Conservation (phyloP, 1,140 invertebrate genomes). For the Onthophagus taurus region DNA sequence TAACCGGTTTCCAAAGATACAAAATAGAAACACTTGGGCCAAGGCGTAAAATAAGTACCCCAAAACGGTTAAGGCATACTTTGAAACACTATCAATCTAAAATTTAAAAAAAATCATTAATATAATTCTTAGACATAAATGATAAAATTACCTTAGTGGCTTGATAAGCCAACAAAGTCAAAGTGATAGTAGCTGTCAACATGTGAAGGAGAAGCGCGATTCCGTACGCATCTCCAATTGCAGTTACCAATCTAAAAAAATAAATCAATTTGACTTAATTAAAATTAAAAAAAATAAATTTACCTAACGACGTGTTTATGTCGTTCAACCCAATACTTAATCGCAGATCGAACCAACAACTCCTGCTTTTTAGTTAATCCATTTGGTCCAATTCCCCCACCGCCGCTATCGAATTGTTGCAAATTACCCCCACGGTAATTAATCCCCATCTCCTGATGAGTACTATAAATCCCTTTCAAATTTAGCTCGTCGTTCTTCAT, state of each 20-base stretch:
- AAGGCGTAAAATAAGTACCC: constrained; percentile 70
- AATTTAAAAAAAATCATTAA: constrained; percentile 8
- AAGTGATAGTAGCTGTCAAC: constrained; percentile 70
- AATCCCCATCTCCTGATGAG: constrained; percentile 63
- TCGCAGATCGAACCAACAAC: constrained; percentile 68
- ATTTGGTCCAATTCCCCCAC: constrained; percentile 57
- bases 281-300: constrained; percentile 21
- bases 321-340: constrained; percentile 79
- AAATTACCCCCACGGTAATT: constrained; percentile 55
- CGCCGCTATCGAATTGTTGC: constrained; percentile 48
- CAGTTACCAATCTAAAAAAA: constrained; percentile 55
- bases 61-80: constrained; percentile 63
- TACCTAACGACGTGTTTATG: constrained; percentile 78
- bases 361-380: constrained; percentile 73
- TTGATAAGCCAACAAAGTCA: constrained; percentile 73
- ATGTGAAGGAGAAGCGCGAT: constrained; percentile 70
- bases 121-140: background rate
- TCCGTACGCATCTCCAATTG: constrained; percentile 71
- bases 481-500: constrained; percentile 47
- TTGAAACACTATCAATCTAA: constrained; percentile 61
- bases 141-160: constrained; percentile 60
- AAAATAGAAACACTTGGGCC: constrained; percentile 75
- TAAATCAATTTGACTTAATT: background rate
- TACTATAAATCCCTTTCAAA: constrained; percentile 63
- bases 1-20: constrained; percentile 72